These are phyloP conservation scores for Calyptomena viridis DNA, from an alignment of 2,113 vertebrate genomes.

Conservation along the genomic window DNA sequence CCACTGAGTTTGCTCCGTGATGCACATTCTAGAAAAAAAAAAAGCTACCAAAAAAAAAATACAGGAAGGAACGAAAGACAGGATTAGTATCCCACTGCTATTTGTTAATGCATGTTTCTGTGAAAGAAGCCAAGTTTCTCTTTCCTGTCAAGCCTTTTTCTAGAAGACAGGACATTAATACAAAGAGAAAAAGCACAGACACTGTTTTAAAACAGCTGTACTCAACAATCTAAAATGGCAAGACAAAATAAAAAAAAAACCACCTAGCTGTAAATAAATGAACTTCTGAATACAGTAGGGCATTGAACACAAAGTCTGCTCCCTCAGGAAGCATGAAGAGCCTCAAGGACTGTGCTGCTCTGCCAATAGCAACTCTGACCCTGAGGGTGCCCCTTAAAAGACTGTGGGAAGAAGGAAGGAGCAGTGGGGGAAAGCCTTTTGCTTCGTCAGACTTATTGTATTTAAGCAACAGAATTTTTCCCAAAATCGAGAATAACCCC, in stretches of 20 bases:
- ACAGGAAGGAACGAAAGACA: background rate
- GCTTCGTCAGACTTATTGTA: background rate
- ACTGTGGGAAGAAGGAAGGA: background rate
- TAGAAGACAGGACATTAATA: background rate
- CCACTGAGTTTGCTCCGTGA: fast-evolving
- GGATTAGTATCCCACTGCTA: background rate
- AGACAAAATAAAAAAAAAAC: background rate
- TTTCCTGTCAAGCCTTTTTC: background rate
- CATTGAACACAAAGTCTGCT: background rate
- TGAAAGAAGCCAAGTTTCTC: background rate
- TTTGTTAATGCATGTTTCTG: background rate
- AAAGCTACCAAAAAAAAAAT: background rate
- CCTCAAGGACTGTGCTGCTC: background rate
- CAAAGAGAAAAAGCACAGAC: background rate
- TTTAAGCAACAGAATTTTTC: background rate
- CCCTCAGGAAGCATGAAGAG: background rate
- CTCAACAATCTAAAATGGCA: background rate
- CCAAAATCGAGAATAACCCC: background rate
- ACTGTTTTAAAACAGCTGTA: fast-evolving
- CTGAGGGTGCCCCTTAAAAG: background rate
- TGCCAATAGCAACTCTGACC: background rate
- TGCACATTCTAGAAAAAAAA: background rate
- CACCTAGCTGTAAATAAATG: background rate
- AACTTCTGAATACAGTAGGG: background rate
- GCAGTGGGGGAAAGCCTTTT: background rate